Percentiles rank a stretch among this genome's conserved stretches.
Evolutionary conservation across 2,888 invertebrate genomes (phyloP).

Genomic region (Bombylius discolor): DNA sequence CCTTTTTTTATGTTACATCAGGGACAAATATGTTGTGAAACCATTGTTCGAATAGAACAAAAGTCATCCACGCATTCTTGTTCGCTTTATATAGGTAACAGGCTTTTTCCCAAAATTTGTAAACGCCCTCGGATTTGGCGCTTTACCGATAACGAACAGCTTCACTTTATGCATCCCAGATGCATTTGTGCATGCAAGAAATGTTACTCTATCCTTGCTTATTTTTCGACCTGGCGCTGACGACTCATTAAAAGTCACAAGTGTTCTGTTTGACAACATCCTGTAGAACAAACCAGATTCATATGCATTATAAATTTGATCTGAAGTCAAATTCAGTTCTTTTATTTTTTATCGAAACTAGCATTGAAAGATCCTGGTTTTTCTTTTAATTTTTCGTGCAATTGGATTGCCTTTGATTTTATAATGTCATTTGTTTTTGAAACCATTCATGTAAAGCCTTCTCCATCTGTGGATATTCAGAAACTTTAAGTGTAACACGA

Average conservation of each 20-base stretch:
- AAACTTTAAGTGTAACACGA: too few species aligned
- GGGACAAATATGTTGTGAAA: conserved; percentile 14
- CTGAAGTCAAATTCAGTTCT: conserved; percentile 4
- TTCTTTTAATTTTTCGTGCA: too few species aligned
- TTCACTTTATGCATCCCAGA: conserved; percentile 16
- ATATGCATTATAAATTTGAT: conserved; percentile 15
- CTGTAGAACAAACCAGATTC: conserved; percentile 12
- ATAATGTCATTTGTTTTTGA: too few species aligned
- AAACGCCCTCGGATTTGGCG: conserved; percentile 13
- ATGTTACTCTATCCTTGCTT: conserved; percentile 12
- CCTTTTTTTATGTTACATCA: conserved; percentile 4
- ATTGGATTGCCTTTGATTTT: too few species aligned
- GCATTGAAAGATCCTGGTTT: too few species aligned
- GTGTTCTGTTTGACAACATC: conserved; percentile 8
- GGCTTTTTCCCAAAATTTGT: conserved; percentile 12
- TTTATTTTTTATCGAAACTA: neutral
- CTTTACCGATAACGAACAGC: conserved; percentile 14
- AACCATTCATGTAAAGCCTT: too few species aligned
- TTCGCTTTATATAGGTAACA: conserved; percentile 10
- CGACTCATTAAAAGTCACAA: conserved; percentile 9
- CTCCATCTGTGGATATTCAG: too few species aligned
- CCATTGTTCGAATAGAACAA: conserved; percentile 15
- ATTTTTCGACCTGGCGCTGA: conserved; percentile 6
- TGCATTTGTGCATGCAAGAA: conserved; percentile 15
- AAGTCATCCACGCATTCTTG: conserved; percentile 14